Base-by-base conservation (phyloP, 2,888 invertebrate genomes). In the Thumatha senex region DNA sequence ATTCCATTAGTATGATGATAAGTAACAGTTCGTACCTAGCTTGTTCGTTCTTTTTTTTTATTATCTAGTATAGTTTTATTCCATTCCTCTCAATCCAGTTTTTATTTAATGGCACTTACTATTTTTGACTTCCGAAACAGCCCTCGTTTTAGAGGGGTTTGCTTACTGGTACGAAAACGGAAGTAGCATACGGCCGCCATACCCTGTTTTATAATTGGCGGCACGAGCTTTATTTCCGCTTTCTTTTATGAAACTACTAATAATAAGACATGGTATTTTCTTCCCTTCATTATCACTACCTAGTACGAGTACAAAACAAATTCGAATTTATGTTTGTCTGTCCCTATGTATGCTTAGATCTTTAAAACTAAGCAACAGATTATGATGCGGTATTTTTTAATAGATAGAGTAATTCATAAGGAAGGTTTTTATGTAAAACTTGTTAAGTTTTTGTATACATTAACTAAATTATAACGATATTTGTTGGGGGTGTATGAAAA, bases 101-200 rank as follows among this genome's bases (percentile, higher is more conserved):
- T 60, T 87, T 84, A 85, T 86, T 88, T 82, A 81, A 76, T 78
- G 83, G 76, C 78, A 72, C 75, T 82, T 87, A 86, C 82, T 83
- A 82, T 81, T 84, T 82, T 80, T 77, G 84, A 82, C 81, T 85
- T 87, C 88, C 88, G 87, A 84, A 86, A 78, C 89, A 86, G 74
- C 88, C 89, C 87, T 82, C 72, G 61, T 58, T 2, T 24, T 63
- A 63, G 72, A 75, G 89, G 89, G 88, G 86, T 24, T 24, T 13
- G 81, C 74, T 78, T 61, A 81, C 75, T 75, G 81, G 77, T 76
- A 84, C 71, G 72, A 87, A 88, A 89, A 82, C 90, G 91, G 91
- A 91, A 90, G 89, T 89, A 84, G 77, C 86, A 86, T 85, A 76
- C 89, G 86, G 80, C 79, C 78, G 83, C 84, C 81, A 84, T 83